Evolutionary conservation across 2,797 vertebrate genomes (phyloP), one percentile per base, ranked within the genome.

Genomic region (Intellagama lesueurii): DNA sequence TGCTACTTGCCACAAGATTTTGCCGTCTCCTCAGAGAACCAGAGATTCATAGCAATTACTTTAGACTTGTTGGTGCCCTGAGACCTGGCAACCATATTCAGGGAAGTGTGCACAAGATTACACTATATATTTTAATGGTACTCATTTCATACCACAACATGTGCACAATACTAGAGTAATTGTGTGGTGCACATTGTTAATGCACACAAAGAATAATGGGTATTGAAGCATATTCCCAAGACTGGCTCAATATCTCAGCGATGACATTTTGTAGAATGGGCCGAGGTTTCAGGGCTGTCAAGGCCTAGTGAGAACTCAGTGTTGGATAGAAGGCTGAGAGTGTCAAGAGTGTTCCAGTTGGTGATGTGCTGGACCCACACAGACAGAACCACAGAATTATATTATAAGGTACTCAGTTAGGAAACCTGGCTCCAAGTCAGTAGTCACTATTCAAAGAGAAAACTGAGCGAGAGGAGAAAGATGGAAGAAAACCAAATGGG

Each of bases 121-220:
- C 52, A 56, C 52, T 14, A 56, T 56, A 56, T 14, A 40, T 40
- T 97, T 97, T 92, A 97, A 97, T 97, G 96, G 87, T 81, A 88
- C 69, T 87, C 78, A 92, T 96, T 97, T 96, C 94, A 96, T 96
- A 96, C 97, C 89, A 94, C 92, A 91, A 96, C 97, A 97, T 97
- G 92, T 97, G 97, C 92, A 97, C 96, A 96, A 68, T 94, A 96
- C 97, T 97, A 96, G 73, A 95, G 88, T 96, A 97, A 96, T 96
- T 96, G 92, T 72, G 87, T 92, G 86, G 90, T 89, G 89, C 93
- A 96, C 95, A 96, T 96, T 94, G 90, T 93, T 95, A 97, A 95
- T 94, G 94, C 93, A 94, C 94, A 90, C 91, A 96, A 81, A 81
- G 95, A 95, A 96, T 92, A 95, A 95, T 93, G 93, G 96, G 94